phyloP scores from a whole-genome alignment of 2,888 invertebrate genomes.

The Andrena haemorrhoa region DNA sequence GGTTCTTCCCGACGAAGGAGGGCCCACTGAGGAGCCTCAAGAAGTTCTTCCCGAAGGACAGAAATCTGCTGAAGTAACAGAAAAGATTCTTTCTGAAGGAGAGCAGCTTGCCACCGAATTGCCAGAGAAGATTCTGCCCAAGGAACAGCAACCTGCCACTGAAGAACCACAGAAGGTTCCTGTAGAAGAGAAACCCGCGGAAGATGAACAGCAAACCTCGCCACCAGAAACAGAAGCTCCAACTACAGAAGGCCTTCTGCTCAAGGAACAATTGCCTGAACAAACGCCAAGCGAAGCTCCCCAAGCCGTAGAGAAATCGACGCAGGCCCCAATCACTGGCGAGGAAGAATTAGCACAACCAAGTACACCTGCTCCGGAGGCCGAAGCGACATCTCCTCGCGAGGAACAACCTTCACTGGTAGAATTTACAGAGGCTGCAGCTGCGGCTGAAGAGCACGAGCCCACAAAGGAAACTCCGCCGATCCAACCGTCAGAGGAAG shows the following conservation, averaged over 20 bases:
- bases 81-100: not conserved
- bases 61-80: slow-evolving; percentile 12
- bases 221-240: slow-evolving; percentile 34
- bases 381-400: slow-evolving; percentile 39
- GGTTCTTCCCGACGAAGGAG: slow-evolving; percentile 32
- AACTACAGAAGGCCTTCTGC: slow-evolving; percentile 24
- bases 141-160: slow-evolving; percentile 18
- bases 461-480: slow-evolving; percentile 31
- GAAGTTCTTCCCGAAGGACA: slow-evolving; percentile 30
- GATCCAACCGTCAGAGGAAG: slow-evolving; percentile 24
- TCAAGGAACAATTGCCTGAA: slow-evolving; percentile 39
- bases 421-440: slow-evolving; percentile 45
- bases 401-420: slow-evolving; percentile 28
- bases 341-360: slow-evolving; percentile 35
- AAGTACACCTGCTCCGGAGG: slow-evolving; percentile 22
- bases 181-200: slow-evolving; percentile 31
- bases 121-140: slow-evolving; percentile 28
- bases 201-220: slow-evolving; percentile 55
- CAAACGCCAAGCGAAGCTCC: slow-evolving; percentile 25
- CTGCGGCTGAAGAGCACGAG: slow-evolving; percentile 33
- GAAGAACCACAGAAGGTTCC: slow-evolving; percentile 41
- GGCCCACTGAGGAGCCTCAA: slow-evolving; percentile 33
- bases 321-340: slow-evolving; percentile 33
- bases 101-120: slow-evolving; percentile 30
- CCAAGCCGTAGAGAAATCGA: slow-evolving; percentile 48